These are phyloP conservation scores for Anthoscopus minutus DNA, from an alignment of 2,113 vertebrate species.

Conservation along the genomic window DNA sequence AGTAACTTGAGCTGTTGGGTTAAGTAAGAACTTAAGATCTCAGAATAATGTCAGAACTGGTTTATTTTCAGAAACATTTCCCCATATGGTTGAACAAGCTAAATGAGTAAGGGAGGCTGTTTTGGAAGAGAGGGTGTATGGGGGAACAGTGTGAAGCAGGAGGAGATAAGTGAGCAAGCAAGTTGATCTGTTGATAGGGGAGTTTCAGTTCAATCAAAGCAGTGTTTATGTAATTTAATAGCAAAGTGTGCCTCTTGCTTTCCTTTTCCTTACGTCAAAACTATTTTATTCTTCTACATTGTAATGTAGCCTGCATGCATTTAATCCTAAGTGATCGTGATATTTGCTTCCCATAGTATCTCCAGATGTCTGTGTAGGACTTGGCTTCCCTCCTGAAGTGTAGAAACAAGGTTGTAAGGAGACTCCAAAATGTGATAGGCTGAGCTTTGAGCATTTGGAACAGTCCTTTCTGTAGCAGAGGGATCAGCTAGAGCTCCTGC, in stretches of 20 bases:
- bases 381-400: background rate
- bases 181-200: background rate
- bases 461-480: background rate
- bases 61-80: constrained; percentile 15
- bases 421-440: background rate
- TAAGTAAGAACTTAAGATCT: background rate
- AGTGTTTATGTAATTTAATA: constrained; percentile 14
- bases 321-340: background rate
- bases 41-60: background rate
- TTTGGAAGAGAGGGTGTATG: background rate
- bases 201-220: constrained; percentile 27
- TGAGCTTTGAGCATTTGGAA: background rate
- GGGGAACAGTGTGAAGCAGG: background rate
- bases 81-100: background rate
- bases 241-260: background rate
- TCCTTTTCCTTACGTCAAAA: background rate
- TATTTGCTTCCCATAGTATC: background rate
- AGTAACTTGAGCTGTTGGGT: background rate
- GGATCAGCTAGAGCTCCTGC: background rate
- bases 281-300: background rate
- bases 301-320: background rate
- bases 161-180: constrained; percentile 19
- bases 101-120: constrained; percentile 15
- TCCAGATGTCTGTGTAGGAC: background rate
- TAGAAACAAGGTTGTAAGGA: background rate